These are phyloP conservation scores for Balanococcus diminutus DNA, from an alignment of 2,888 invertebrate species.

Conservation along the genomic window DNA sequence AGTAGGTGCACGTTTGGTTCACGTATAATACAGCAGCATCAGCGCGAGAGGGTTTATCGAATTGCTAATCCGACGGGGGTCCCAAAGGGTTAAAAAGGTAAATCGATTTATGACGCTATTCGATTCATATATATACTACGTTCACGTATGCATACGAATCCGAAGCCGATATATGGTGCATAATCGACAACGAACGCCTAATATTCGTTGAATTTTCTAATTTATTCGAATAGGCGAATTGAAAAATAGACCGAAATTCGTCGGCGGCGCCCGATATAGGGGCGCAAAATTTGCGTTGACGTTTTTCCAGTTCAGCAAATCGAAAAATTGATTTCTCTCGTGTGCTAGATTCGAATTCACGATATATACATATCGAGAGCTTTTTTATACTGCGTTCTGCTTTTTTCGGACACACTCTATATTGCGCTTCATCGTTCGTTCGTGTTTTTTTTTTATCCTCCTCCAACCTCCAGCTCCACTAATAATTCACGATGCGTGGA, in stretches of 20 bases:
- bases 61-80: neutral
- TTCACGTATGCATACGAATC: neutral
- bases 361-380: neutral
- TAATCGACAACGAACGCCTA: neutral
- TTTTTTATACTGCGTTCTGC: neutral
- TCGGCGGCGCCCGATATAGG: neutral
- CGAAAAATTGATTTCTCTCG: constrained; percentile 9
- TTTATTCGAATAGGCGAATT: constrained; percentile 11
- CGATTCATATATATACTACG: constrained; percentile 11
- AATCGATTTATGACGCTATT: constrained; percentile 11
- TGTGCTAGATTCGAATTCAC: neutral
- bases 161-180: neutral
- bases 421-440: too few species aligned
- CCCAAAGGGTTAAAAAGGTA: constrained; percentile 11
- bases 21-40: neutral
- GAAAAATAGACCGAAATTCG: constrained; percentile 5
- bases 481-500: neutral
- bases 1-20: too few species aligned
- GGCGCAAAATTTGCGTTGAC: constrained; percentile 11
- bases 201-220: neutral
- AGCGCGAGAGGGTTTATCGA: neutral
- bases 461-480: neutral
- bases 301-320: constrained; percentile 3
- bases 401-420: neutral
- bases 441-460: neutral